Evolutionary conservation across 2,888 invertebrate genomes (phyloP).

Genomic region (Nomada hirtipes): DNA sequence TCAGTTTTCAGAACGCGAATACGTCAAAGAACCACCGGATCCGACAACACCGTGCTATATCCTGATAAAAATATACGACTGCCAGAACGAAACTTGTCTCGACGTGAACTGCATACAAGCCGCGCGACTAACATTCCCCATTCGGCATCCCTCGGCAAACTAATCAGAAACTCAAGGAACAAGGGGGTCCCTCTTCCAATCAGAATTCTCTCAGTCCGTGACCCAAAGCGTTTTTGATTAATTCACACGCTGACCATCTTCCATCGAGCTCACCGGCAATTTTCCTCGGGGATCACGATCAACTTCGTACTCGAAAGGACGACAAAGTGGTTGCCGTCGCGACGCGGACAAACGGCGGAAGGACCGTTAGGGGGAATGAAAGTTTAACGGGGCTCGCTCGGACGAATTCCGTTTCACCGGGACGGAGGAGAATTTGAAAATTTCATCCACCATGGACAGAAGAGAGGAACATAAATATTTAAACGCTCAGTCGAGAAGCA

Average conservation of each 20-base stretch:
- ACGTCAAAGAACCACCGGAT: too few relatives aligned
- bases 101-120: constrained; percentile 7
- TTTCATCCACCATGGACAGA: constrained; percentile 24
- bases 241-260: constrained; percentile 9
- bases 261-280: not conserved
- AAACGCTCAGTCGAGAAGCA: constrained; percentile 46
- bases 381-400: constrained; percentile 28
- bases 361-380: constrained; percentile 43
- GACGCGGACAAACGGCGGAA: not conserved
- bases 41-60: too few relatives aligned
- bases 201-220: not conserved
- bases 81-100: constrained; percentile 16
- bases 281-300: not conserved
- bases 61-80: not conserved
- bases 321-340: not conserved
- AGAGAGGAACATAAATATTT: constrained; percentile 67
- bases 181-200: not conserved
- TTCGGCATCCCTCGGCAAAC: constrained; percentile 9
- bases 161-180: constrained; percentile 23
- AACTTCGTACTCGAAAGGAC: constrained; percentile 4
- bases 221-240: constrained; percentile 26
- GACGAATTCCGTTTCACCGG: not conserved
- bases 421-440: constrained; percentile 30
- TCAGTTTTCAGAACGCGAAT: too few relatives aligned
- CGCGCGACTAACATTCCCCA: not conserved